Conservation (phyloP, 1,140 invertebrate species). For the Tribolium castaneum region DNA sequence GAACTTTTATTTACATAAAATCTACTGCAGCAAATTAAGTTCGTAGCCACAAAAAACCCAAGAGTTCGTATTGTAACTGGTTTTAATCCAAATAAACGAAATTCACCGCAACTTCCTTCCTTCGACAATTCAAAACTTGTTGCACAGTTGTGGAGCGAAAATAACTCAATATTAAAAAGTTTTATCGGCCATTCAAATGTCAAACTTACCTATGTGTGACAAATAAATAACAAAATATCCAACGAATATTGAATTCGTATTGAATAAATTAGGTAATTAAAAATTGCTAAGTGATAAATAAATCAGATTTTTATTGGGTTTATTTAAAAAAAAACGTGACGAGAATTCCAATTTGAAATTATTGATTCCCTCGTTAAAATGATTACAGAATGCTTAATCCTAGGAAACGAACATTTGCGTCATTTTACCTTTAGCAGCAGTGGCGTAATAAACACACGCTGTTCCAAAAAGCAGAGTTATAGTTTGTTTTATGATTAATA, state of each 20-base stretch:
- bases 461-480: background rate
- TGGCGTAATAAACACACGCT: background rate
- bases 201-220: background rate
- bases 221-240: too few species aligned
- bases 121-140: slow-evolving; percentile 6
- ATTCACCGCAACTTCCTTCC: slow-evolving; percentile 31
- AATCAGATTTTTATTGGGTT: background rate
- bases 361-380: background rate
- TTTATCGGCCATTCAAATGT: slow-evolving; percentile 20
- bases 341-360: slow-evolving; percentile 16
- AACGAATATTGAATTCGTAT: background rate
- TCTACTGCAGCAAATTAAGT: background rate
- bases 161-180: slow-evolving; percentile 22
- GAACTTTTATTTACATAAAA: background rate
- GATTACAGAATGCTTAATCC: background rate
- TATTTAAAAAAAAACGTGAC: background rate
- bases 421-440: background rate
- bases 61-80: background rate
- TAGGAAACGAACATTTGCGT: background rate
- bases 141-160: slow-evolving; percentile 13
- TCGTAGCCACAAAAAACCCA: background rate
- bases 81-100: slow-evolving; percentile 16
- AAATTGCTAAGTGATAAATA: slow-evolving; percentile 4
- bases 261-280: background rate
- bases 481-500: background rate